Base-by-base conservation (phyloP, 2,113 vertebrate species). In the Tachuris rubrigastra region DNA sequence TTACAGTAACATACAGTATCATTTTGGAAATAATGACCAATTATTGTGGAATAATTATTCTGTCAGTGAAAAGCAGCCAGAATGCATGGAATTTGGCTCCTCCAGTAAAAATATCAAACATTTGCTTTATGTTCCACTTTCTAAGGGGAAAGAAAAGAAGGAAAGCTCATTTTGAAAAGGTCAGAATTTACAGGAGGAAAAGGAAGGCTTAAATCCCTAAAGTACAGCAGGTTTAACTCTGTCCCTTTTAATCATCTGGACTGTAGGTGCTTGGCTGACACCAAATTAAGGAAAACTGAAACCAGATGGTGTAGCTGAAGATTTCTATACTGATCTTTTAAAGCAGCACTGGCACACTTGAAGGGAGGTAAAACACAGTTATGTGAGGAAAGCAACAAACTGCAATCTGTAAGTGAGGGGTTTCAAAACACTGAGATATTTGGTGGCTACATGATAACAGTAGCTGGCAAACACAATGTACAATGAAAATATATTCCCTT, bases 181-280 rank as follows among this genome's bases (percentile, higher is more conserved):
- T 69, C 66, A 85, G 0, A 24, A 81, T 72, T 85, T 87, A 67
- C 50, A 60, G 72, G 30, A 46, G 58, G 14, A 13, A 58, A 63
- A 92, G 28, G 37, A 47, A 93, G 28, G 58, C 41, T 93, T 82
- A 85, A 82, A 68, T 79, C 68, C 52, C 42, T 20, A 37, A 91
- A 88, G 91, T 84, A 31, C 72, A 81, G 39, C 75, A 94, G 47
- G 35, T 94, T 92, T 94, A 74, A 35, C 56, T 84, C 49, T 90
- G 68, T 71, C 85, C 44, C 37, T 84, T 90, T 90, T 94, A 77
- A 95, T 96, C 14, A 69, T 58, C 28, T 46, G 52, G 24, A 56
- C 37, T 73, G 8, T 30, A 60, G 60, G 44, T 84, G 24, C n/a
- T 65, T 75, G 58, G 23, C 52, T 82, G 68, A 88, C 76, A 85